Evolutionary conservation across 92 coral and sea anemone species (phyloP).

Genomic region (Heteractis magnifica): DNA sequence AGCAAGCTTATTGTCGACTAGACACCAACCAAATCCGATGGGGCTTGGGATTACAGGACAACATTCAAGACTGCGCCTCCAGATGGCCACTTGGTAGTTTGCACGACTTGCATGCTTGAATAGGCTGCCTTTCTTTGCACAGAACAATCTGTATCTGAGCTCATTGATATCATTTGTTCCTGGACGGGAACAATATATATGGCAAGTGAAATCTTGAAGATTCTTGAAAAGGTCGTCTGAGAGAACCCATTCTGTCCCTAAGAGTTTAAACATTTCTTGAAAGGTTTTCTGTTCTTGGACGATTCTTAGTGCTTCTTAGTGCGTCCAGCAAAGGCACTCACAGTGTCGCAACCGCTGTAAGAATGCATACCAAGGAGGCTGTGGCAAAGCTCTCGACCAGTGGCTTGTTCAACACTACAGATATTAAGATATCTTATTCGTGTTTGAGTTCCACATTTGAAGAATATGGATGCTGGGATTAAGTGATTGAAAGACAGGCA

Average conservation of each 20-base stretch:
- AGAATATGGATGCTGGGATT: slow-evolving; percentile 30
- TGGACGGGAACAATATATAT: slow-evolving; percentile 34
- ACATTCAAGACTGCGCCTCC: slow-evolving; percentile 36
- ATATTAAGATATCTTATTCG: slow-evolving; percentile 43
- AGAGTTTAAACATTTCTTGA: slow-evolving; percentile 27
- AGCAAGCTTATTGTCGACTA: slow-evolving; percentile 31
- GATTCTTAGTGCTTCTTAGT: slow-evolving; percentile 43
- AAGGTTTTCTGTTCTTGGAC: slow-evolving; percentile 19
- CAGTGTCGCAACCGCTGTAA: slow-evolving; percentile 64
- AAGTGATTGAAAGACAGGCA: slow-evolving; percentile 3
- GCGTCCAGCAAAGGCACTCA: slow-evolving; percentile 65
- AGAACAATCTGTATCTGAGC: slow-evolving; percentile 37
- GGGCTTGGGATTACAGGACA: slow-evolving; percentile 39
- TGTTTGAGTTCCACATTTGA: slow-evolving; percentile 56
- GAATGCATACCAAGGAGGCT: slow-evolving; percentile 64
- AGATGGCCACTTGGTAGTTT: slow-evolving; percentile 49
- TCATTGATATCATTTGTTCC: slow-evolving; percentile 40
- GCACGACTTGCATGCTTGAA: slow-evolving; percentile 40
- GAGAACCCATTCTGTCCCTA: slow-evolving; percentile 44
- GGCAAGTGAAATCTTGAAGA: slow-evolving; percentile 41
- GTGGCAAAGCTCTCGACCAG: slow-evolving; percentile 45
- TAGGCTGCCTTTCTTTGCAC: slow-evolving; percentile 8
- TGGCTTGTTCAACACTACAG: slow-evolving; percentile 39
- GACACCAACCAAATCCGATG: slow-evolving; percentile 34
- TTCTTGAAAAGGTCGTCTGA: slow-evolving; percentile 27